phyloP scores from a whole-genome alignment of 2,113 vertebrate genomes.

The Nyctereutes procyonoides region DNA sequence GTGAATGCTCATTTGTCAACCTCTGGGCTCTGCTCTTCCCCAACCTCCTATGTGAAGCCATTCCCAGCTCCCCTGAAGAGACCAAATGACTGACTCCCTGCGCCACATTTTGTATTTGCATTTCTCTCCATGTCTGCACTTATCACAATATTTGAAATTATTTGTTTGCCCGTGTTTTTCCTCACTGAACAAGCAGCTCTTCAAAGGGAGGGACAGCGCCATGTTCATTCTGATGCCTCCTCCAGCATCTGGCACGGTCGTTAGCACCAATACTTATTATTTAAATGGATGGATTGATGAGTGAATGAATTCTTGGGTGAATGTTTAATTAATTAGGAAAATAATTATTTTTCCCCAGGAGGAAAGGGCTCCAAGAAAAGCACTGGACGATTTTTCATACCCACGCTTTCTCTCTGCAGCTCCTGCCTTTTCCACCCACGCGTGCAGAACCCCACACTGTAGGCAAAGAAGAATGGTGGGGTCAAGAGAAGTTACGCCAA shows the following conservation, averaged over 20 bases:
- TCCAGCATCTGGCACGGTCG: background rate
- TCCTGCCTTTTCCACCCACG: background rate
- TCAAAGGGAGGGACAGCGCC: background rate
- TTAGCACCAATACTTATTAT: background rate
- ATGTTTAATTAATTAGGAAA: constrained; percentile 69
- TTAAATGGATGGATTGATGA: background rate
- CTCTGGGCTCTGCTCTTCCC: background rate
- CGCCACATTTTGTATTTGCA: background rate
- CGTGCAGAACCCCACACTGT: background rate
- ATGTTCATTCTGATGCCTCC: background rate
- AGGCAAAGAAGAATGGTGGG: constrained; percentile 50
- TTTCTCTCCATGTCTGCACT: background rate
- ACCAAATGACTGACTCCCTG: background rate
- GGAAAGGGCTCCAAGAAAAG: constrained; percentile 23
- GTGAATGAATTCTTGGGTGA: constrained; percentile 45
- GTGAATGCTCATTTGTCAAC: background rate
- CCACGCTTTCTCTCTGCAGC: background rate
- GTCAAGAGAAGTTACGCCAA: constrained; percentile 42
- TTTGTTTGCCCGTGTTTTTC: background rate
- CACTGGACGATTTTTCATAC: background rate
- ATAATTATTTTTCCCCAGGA: constrained; percentile 58
- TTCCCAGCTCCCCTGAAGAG: background rate
- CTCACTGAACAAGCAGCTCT: background rate
- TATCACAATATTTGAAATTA: constrained; percentile 24
- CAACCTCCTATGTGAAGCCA: background rate